A percentile compares a stretch with the other conserved stretches of the same genome.
Evolutionary conservation across 2,888 invertebrate species (phyloP).

Genomic region (Catocala sponsa): DNA sequence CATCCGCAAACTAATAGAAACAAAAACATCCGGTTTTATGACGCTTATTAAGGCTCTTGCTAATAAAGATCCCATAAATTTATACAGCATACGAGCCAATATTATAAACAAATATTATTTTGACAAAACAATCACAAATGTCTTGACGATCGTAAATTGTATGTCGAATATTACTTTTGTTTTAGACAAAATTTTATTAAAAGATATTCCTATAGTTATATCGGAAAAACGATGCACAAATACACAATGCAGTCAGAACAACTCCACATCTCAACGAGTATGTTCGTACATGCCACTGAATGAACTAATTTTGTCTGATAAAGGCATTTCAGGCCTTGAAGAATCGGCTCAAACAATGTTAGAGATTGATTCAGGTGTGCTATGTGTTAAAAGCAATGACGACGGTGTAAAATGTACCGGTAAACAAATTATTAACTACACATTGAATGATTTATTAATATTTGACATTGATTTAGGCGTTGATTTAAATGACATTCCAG

Average conservation of each 20-base stretch:
- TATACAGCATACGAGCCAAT: constrained; percentile 20
- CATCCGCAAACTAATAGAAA: constrained; percentile 15
- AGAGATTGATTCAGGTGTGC: too few species aligned
- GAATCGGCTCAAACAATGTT: too few species aligned
- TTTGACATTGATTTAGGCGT: too few species aligned
- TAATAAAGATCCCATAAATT: constrained; percentile 16
- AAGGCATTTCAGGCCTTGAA: constrained; percentile 21
- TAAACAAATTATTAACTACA: too few species aligned
- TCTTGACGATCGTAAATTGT: constrained; percentile 22
- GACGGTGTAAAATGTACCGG: too few species aligned
- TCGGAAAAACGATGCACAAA: constrained; percentile 27
- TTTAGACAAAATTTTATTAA: too few species aligned
- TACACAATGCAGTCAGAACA: constrained; percentile 20
- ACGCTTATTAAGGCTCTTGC: constrained; percentile 1
- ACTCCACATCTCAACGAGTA: constrained; percentile 30
- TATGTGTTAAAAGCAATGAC: too few species aligned
- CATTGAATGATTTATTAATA: too few species aligned
- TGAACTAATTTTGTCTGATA: constrained; percentile 24
- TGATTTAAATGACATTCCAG: too few species aligned
- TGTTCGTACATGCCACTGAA: constrained; percentile 30
- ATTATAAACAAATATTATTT: constrained; percentile 25
- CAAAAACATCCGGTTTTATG: constrained; percentile 26
- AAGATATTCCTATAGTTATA: too few species aligned
- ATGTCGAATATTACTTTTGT: too few species aligned
- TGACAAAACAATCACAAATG: constrained; percentile 24